Base-by-base conservation (phyloP, 2,888 invertebrate species). In the Nemotelus pantherinus region DNA sequence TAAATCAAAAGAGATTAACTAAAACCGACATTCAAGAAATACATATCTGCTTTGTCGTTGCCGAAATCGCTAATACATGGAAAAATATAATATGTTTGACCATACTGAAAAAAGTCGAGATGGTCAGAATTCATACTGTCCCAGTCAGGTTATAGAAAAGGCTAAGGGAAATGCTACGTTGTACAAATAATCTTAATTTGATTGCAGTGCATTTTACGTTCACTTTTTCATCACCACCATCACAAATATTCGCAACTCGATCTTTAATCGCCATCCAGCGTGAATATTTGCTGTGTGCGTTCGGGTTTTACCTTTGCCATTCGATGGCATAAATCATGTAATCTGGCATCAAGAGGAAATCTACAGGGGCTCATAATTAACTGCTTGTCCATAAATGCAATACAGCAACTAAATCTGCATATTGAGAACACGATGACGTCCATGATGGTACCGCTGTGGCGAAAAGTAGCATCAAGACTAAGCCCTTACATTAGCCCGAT, bases 321-420 rank as follows among this genome's bases (percentile, higher is more conserved):
- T 68, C 57, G 3, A 65, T 67, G 47, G 85, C 86, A 86, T 86
- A 86, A 86, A 86, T 86, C 86, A 86, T 86, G 85, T 85, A 86
- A 86, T 86, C 86, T 86, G 74, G 84, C 86, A 86, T 86, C 86
- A 83, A 82, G 84, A 83, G 83, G 84, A 85, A 85, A 85, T 86
- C 86, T 86, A 85, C 86, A 86, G 86, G 86, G 84, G 84, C 84
- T 85, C 86, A 86, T 86, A 86, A 86, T 86, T 86, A 86, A 86
- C 86, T 85, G 85, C 84, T 83, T 85, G 79, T 78, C 78, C 74
- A 77, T 77, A 77, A 67, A 65, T 55, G 76, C 76, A 76, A 76
- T 55, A 76, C 64, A 53, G 74, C 74, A 63, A 63, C 70, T 70
- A 70, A 70, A 70, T 74, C 74, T 74, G 74, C 74, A 60, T 74